A percentile compares a stretch with the other conserved stretches of the same genome.
Conservation (phyloP, 2,888 invertebrate genomes). For the Ormyrus labotus region DNA sequence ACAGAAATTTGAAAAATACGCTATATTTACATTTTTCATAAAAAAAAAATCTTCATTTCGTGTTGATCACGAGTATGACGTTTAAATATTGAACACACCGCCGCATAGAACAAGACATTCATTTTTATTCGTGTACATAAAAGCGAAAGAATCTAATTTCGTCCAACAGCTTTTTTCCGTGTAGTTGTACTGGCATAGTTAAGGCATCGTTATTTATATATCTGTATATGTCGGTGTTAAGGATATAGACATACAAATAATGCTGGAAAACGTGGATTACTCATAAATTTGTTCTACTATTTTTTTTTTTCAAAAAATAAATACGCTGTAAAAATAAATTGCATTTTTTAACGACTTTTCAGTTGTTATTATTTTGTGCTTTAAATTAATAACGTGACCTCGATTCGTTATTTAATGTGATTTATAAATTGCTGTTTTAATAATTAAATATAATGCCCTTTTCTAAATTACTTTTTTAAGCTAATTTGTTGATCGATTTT, state of each 20-base stretch:
- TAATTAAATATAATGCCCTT: too few species aligned
- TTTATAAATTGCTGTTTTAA: too few species aligned
- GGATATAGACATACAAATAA: neutral
- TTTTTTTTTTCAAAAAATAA: neutral
- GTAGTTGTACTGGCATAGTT: slow-evolving; percentile 7
- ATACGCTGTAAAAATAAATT: neutral
- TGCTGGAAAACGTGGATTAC: neutral
- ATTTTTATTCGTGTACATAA: slow-evolving; percentile 40
- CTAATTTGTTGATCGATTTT: too few species aligned
- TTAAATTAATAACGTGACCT: too few species aligned
- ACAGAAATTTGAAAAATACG: too few species aligned
- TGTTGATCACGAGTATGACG: too few species aligned
- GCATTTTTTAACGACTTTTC: neutral
- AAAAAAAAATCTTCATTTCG: too few species aligned
- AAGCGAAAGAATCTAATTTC: slow-evolving; percentile 47
- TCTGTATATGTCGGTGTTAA: slow-evolving; percentile 15
- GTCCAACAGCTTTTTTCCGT: slow-evolving; percentile 28
- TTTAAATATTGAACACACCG: slow-evolving; percentile 19
- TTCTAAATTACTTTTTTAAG: too few species aligned
- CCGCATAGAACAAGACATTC: slow-evolving; percentile 6
- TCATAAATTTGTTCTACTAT: neutral
- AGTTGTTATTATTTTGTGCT: too few species aligned
- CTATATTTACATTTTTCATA: too few species aligned
- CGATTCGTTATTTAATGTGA: too few species aligned
- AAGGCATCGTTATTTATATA: neutral